Base-by-base conservation (phyloP, 92 coral and sea anemone species). In the Porites divaricata region DNA sequence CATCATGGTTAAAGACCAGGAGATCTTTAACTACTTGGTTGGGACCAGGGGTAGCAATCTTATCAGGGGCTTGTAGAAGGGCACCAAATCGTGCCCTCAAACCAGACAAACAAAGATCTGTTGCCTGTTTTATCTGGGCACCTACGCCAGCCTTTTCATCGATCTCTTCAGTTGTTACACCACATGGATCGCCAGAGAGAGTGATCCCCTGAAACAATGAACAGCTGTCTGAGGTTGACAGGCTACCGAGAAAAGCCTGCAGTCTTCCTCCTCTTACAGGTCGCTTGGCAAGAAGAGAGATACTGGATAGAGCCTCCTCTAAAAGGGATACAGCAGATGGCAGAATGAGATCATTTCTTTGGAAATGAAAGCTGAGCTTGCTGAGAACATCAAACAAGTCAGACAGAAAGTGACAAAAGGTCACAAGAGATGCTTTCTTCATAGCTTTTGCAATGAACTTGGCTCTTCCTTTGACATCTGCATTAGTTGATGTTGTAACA, bases 371-470 rank as follows among this genome's bases (percentile, higher is more conserved):
- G 83, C 88, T 85, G 35, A 85, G 67, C 83, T 69, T 85, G 76
- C 83, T 54, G 45, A 76, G 83, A 67, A 85, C 52, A 19, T 77
- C 88, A 77, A 85, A 85, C 77, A 85, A 56, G 70, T 85, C 84
- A 67, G 71, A 52, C 49, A 85, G 88, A 70, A 85, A 85, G 63
- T 85, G 81, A 67, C 88, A 85, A 63, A 85, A 85, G 54, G 88
- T 68, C 14, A 59, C 88, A 85, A 85, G 72, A 66, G 23, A 53
- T 25, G 70, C 48, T n/a, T 54, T 75, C 52, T 63, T 84, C 83
- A 67, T 77, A 22, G 70, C 72, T 67, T 85, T 52, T 66, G 80
- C 51, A 10, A 85, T 56, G 63, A 76, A 77, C 70, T 52, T 85
- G 35, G 88, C 88, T 52, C 77, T 76, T 53, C 83, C 88, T 54